These are phyloP conservation scores for Sparus aurata DNA, from an alignment of 2,797 vertebrate species.

Conservation along the genomic window DNA sequence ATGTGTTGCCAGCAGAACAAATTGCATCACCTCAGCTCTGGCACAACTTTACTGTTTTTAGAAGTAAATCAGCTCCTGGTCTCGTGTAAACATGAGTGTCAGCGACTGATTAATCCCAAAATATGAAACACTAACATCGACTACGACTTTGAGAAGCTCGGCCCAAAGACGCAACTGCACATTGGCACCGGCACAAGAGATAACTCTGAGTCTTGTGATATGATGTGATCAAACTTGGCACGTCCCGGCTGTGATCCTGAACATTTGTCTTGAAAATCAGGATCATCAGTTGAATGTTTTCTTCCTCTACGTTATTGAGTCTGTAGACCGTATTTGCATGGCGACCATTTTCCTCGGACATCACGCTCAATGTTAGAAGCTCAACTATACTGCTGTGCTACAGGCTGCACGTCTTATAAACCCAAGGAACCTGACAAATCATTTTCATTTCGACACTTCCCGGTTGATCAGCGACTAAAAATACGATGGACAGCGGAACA, in stretches of 20 bases:
- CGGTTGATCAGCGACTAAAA: too few species aligned
- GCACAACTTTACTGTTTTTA: not conserved
- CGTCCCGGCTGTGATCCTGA: not conserved
- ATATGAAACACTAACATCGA: not conserved
- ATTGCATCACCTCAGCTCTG: not conserved
- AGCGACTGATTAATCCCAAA: not conserved
- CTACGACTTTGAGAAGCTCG: not conserved
- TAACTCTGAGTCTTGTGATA: not conserved
- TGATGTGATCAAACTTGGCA: not conserved
- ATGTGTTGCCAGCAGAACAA: constrained; percentile 12
- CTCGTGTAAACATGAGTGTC: not conserved
- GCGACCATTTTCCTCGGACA: too few species aligned
- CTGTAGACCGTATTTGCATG: too few species aligned
- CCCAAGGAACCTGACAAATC: too few species aligned
- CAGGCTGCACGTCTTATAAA: too few species aligned
- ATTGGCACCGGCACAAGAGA: constrained; percentile 3
- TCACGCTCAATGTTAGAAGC: too few species aligned
- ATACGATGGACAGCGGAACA: too few species aligned
- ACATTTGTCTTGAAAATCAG: not conserved
- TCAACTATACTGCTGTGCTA: too few species aligned
- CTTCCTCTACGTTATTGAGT: too few species aligned
- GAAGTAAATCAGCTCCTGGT: not conserved
- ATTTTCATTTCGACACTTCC: too few species aligned
- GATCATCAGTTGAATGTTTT: too few species aligned
- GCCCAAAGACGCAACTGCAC: not conserved